Evolutionary conservation across 2,113 vertebrate species (phyloP).

Genomic region (Melanerpes aurifrons): DNA sequence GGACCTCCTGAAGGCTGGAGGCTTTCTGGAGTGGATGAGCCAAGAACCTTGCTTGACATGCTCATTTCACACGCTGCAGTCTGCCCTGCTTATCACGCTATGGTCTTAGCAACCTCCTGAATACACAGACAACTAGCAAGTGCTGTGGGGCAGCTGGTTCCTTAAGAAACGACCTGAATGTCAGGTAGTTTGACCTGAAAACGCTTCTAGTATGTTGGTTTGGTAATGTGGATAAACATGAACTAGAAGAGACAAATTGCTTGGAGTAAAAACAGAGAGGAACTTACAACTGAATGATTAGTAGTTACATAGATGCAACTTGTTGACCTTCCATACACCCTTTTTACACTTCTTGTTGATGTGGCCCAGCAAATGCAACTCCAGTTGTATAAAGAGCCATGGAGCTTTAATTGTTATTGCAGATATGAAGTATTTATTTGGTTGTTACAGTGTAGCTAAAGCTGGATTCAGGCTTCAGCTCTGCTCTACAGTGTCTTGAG

Average conservation of each 20-base stretch:
- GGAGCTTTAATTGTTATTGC: not conserved
- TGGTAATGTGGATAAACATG: not conserved
- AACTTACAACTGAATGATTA: not conserved
- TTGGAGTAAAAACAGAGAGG: not conserved
- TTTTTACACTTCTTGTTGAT: not conserved
- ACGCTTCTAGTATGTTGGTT: not conserved
- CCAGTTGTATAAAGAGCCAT: not conserved
- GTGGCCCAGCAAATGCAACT: not conserved
- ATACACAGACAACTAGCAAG: not conserved
- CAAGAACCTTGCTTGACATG: not conserved
- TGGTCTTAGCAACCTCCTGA: not conserved
- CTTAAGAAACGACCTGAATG: not conserved
- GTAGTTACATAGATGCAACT: not conserved
- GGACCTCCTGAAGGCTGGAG: not conserved
- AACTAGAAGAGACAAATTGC: not conserved
- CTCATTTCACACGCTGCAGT: not conserved
- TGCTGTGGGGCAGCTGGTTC: not conserved
- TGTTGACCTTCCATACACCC: not conserved
- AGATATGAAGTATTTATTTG: not conserved
- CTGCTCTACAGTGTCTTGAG: not conserved
- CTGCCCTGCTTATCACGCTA: not conserved
- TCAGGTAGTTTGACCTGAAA: not conserved
- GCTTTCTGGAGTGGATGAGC: not conserved
- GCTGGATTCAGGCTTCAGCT: not conserved
- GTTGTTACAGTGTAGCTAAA: not conserved